Percentiles rank a stretch among this genome's conserved stretches.
These are phyloP conservation scores for Drosophila limbata DNA, from an alignment of 2,888 invertebrate genomes.

Conservation along the genomic window DNA sequence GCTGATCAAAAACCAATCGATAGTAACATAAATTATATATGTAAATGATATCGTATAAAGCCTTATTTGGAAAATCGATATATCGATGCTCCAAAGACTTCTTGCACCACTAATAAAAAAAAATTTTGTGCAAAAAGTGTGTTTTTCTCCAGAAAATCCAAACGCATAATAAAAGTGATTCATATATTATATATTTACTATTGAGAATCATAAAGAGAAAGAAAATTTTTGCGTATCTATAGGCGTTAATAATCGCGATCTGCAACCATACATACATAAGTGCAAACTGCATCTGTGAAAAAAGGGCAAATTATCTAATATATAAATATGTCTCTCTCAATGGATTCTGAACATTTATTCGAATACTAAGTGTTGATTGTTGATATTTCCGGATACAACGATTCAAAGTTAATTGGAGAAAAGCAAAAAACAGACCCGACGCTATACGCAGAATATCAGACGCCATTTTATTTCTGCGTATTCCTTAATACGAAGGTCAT, in stretches of 20 bases:
- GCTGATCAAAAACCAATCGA: background rate
- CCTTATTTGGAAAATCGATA: background rate
- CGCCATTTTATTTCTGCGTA: slow-evolving; percentile 53
- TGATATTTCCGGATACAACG: slow-evolving; percentile 23
- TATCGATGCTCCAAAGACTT: background rate
- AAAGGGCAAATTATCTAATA: slow-evolving; percentile 44
- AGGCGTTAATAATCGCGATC: slow-evolving; percentile 5
- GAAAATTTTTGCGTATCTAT: background rate
- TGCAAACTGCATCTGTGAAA: slow-evolving; percentile 12
- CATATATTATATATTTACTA: slow-evolving; percentile 6
- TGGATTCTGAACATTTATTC: slow-evolving; percentile 83
- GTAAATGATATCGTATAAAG: background rate
- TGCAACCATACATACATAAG: slow-evolving; percentile 12
- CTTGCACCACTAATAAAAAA: slow-evolving; percentile 6
- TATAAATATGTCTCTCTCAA: slow-evolving; percentile 80
- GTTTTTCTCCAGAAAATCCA: slow-evolving; percentile 12
- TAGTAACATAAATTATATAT: too few species aligned
- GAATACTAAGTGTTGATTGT: slow-evolving; percentile 42
- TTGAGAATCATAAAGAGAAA: background rate
- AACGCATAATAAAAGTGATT: slow-evolving; percentile 17
- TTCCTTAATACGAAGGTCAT: slow-evolving; percentile 61
- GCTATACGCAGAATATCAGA: slow-evolving; percentile 42
- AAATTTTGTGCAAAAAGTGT: slow-evolving; percentile 10
- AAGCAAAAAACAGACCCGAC: slow-evolving; percentile 31
- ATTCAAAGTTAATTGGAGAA: slow-evolving; percentile 23